Conservation (phyloP, 2,113 vertebrate species). For the Cercocebus atys region DNA sequence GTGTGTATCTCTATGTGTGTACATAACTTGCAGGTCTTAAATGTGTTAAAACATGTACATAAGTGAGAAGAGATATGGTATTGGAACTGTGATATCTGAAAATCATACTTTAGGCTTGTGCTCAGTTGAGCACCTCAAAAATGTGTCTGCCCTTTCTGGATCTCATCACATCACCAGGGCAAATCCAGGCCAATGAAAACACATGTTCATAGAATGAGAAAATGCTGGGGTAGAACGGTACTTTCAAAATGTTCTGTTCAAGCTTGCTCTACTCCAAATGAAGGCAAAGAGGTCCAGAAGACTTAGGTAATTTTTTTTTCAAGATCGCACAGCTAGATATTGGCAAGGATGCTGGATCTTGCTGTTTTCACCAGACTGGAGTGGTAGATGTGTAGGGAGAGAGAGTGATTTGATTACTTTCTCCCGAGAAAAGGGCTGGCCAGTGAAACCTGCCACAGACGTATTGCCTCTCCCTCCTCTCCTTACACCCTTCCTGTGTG, state of each 20-base stretch:
- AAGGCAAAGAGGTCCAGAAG: not conserved
- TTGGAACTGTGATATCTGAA: not conserved
- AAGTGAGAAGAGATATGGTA: not conserved
- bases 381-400: fast-evolving
- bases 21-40: not conserved
- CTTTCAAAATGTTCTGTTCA: not conserved
- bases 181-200: not conserved
- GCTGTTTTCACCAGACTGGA: not conserved
- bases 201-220: not conserved
- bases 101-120: not conserved
- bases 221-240: not conserved
- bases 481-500: not conserved
- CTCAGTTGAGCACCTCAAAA: not conserved
- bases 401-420: not conserved
- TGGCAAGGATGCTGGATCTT: not conserved
- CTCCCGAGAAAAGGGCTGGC: not conserved
- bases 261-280: no score
- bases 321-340: not conserved
- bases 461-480: not conserved
- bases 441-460: not conserved
- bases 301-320: not conserved
- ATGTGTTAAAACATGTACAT: not conserved
- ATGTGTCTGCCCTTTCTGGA: not conserved
- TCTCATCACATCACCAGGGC: not conserved
- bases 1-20: not conserved